phyloP scores from a whole-genome alignment of 2,888 invertebrate species.

The Drosophila parthenogenetica region DNA sequence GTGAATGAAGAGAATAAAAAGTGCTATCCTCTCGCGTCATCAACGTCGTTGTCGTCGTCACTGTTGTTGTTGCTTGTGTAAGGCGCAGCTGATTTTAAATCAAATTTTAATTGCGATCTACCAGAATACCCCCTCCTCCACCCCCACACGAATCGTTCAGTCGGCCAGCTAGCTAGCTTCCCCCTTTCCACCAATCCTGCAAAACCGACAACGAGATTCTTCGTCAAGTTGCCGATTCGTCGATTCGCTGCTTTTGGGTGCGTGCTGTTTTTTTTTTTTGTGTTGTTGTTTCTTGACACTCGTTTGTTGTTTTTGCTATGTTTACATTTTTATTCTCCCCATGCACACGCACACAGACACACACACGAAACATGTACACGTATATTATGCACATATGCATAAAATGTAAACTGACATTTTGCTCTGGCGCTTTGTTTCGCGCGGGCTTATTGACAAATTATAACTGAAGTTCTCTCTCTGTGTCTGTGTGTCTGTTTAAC shows the following conservation, averaged over 20 bases:
- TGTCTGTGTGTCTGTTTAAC: constrained; percentile 7
- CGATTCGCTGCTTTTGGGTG: constrained; percentile 64
- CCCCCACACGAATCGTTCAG: neutral
- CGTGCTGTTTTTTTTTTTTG: constrained; percentile 43
- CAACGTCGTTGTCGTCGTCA: neutral
- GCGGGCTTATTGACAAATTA: constrained; percentile 77
- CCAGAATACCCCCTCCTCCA: constrained; percentile 3
- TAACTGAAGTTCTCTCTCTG: constrained; percentile 22
- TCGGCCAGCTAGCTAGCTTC: constrained; percentile 7
- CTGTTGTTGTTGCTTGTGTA: constrained; percentile 20
- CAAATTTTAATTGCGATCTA: constrained; percentile 39
- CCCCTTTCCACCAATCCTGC: neutral
- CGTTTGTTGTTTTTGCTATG: constrained; percentile 59
- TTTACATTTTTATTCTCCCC: constrained; percentile 51
- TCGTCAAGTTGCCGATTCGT: constrained; percentile 43
- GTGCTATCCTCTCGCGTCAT: constrained; percentile 38
- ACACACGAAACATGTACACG: constrained; percentile 23
- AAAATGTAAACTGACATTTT: constrained; percentile 71
- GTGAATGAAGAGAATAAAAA: constrained; percentile 45
- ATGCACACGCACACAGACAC: constrained; percentile 14
- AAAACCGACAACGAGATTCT: constrained; percentile 42
- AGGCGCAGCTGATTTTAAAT: constrained; percentile 55
- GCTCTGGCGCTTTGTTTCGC: constrained; percentile 77
- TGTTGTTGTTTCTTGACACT: constrained; percentile 44
- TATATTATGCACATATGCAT: constrained; percentile 16